A percentile compares a stretch with the other conserved stretches of the same genome.
These are phyloP conservation scores for Glaucidium brasilianum DNA, from an alignment of 2,113 vertebrate species.

Conservation along the genomic window DNA sequence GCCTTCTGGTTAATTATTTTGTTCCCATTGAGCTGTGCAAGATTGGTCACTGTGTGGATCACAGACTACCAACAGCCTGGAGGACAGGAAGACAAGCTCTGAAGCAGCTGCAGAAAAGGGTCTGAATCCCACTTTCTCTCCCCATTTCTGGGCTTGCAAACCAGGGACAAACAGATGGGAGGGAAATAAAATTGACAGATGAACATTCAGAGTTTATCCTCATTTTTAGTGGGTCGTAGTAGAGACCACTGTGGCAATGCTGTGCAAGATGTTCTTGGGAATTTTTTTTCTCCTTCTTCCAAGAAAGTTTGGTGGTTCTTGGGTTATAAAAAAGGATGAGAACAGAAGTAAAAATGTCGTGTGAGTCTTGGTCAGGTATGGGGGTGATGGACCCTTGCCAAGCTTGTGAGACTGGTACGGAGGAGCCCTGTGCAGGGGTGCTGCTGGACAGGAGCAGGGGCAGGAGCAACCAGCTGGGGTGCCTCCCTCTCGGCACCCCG, in stretches of 20 bases:
- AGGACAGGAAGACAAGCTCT: background rate
- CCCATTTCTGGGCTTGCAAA: background rate
- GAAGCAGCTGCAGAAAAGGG: background rate
- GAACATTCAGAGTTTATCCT: conserved; percentile 49
- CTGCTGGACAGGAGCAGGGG: background rate
- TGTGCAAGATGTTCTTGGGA: background rate
- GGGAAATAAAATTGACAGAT: conserved; percentile 48
- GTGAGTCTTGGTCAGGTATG: background rate
- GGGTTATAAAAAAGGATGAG: background rate
- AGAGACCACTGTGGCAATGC: background rate
- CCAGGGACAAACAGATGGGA: conserved; percentile 26
- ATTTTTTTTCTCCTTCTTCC: background rate
- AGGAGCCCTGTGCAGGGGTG: background rate
- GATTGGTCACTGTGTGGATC: background rate
- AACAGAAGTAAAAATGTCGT: background rate
- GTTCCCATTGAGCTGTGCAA: background rate
- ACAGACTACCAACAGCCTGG: background rate
- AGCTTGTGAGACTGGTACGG: background rate
- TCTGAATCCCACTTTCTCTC: background rate
- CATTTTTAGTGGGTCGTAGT: conserved; percentile 26
- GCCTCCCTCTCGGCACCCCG: background rate
- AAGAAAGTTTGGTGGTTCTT: background rate
- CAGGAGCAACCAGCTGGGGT: background rate
- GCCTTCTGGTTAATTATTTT: background rate
- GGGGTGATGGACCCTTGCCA: background rate